Evolutionary conservation across 1,140 invertebrate species (phyloP), one percentile per base, ranked within the genome.

Genomic region (Odontomachus brunneus): DNA sequence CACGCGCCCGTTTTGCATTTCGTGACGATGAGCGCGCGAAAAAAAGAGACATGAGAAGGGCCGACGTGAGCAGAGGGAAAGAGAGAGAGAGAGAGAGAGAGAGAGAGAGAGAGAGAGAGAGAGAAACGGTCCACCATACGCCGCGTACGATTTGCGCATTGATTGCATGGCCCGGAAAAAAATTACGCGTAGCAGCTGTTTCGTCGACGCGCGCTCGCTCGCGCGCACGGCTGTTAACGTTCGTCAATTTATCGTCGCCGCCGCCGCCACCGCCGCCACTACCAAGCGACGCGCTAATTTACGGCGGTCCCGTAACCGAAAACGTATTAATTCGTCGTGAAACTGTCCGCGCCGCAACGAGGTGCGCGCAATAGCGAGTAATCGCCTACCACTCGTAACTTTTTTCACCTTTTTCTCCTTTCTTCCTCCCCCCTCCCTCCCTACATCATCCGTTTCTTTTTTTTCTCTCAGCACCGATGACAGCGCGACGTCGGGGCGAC

Each of bases 241-340:
- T 67, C 51, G 78, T 72, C 84, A 89, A 89, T 89, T 90, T 88
- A 88, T 90, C 86, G 86, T 33, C 29, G 29, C 29, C 29, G 5
- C 29, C 29, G 29, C 29, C 29, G 5, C 29, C 29, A 33, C 29
- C 29, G 29, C 73, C 73, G 62, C 67, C 66, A 82, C 74, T 48
- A 44, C n/a, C 24, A 14, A 22, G 63, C 49, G 65, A 60, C 76
- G 62, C 86, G 84, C 74, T 84, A 87, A 90, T 89, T 90, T 87
- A 89, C 87, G 83, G 80, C 78, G 82, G 82, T 67, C 51, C 67
- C 84, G 83, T 72, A 80, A 78, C 69, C 85, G 89, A 84, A 87
- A 82, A 86, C 78, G 87, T 86, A 89, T 89, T 90, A 90, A 90
- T 88, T 89, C 86, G 85, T 89, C 85, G 82, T 76, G 62, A 85